Evolutionary conservation across 92 coral and sea anemone species (phyloP), one percentile per base, ranked within the genome.

Genomic region (Ricordea florida): DNA sequence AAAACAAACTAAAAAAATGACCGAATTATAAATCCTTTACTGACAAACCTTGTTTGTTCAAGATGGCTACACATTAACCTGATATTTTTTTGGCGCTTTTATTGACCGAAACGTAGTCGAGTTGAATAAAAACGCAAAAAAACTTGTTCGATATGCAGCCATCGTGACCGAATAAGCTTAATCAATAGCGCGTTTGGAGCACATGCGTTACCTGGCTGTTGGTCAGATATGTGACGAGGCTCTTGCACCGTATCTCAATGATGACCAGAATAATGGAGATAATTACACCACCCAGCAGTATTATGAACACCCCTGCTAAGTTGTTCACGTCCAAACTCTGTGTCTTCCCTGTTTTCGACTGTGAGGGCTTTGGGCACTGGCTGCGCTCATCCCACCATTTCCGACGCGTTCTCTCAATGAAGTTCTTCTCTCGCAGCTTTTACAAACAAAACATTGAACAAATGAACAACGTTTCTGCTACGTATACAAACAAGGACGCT

Each of bases 301-400:
- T 85, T 23, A 96, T 83, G 37, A 96, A 96, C 13, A 96, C 99
- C 0, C 99, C 99, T 6, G 97, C 99, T 82, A 96, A 79, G 86
- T 91, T 96, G 89, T 96, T 52, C 2, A 96, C 74, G 9, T 86
- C 96, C 7, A 96, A 89, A 18, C 96, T 86, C 31, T 79, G 72
- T 2, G 97, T 92, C 23, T 79, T 81, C 5, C 88, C 87, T 0
- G 85, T 68, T 14, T 62, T 59, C 10, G 66, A 55, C 62, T 87
- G 62, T 0, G 84, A 66, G 14, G 81, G 78, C 27, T 46, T 82
- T 15, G 93, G 71, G 36, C 99, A 96, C 50, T 94, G 80, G 18
- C 96, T 85, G 21, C 92, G 76, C 13, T 96, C 97, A n/a, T 92
- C 93, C 99, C 99, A 96, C 97, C 99, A 92, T 25, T 63, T 81